Percentiles rank a stretch among this genome's conserved stretches.
Evolutionary conservation across 2,888 invertebrate genomes (phyloP).

Genomic region (Cheiracanthium punctorium): DNA sequence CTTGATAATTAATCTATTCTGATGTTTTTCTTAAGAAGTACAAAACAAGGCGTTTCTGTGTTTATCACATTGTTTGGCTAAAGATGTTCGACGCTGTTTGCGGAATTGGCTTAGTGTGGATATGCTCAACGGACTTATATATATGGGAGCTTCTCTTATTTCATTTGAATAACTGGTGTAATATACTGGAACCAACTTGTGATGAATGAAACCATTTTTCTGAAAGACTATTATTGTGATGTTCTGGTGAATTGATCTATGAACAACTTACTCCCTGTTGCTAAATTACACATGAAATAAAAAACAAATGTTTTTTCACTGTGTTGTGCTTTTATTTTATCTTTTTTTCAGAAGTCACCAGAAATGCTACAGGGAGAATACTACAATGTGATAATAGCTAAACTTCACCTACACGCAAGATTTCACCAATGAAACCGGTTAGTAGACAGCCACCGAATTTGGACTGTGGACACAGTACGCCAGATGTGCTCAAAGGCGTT

Average conservation of each 20-base stretch:
- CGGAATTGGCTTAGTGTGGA: not conserved
- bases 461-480: too few relatives aligned
- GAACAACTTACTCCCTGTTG: slow-evolving; percentile 45
- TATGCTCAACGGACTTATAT: slow-evolving; percentile 44
- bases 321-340: not conserved
- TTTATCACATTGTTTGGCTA: too few relatives aligned
- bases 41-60: too few relatives aligned
- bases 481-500: too few relatives aligned
- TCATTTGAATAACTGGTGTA: slow-evolving; percentile 32
- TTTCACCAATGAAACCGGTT: too few relatives aligned
- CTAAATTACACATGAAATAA: slow-evolving; percentile 59
- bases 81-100: not conserved
- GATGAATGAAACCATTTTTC: slow-evolving; percentile 34
- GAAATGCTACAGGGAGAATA: too few relatives aligned
- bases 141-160: slow-evolving; percentile 33
- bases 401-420: too few relatives aligned
- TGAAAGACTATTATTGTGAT: slow-evolving; percentile 57
- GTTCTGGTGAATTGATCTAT: slow-evolving; percentile 44
- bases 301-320: slow-evolving; percentile 40
- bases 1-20: too few relatives aligned
- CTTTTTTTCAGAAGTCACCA: too few relatives aligned
- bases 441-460: too few relatives aligned
- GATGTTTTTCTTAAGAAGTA: too few relatives aligned
- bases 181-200: slow-evolving; percentile 31
- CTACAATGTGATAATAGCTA: too few relatives aligned